Evolutionary conservation across 2,797 vertebrate species (phyloP).

Genomic region (Peromyscus attwateri): DNA sequence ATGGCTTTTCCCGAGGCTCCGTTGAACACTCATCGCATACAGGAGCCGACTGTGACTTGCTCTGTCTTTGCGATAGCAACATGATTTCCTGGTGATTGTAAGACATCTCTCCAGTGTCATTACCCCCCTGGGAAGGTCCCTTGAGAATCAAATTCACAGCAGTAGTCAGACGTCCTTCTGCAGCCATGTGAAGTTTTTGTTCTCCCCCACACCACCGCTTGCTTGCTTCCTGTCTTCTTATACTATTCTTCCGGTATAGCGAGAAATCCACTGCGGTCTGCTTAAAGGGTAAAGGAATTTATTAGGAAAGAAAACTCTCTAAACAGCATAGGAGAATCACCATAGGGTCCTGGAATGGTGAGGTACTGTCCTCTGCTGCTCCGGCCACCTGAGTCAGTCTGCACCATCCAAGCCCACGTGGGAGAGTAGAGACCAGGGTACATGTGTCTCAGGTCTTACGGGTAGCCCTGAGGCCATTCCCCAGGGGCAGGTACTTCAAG

Average conservation of each 20-base stretch:
- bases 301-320: too few species aligned
- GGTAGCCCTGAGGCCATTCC: too few species aligned
- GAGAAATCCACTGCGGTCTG: too few species aligned
- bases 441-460: too few species aligned
- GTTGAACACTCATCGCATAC: conserved; percentile 91
- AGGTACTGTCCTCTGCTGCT: too few species aligned
- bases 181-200: conserved; percentile 91
- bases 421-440: too few species aligned
- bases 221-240: neutral
- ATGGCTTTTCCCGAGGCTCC: conserved; percentile 89
- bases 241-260: neutral
- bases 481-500: too few species aligned
- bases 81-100: conserved; percentile 64
- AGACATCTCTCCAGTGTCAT: conserved; percentile 90
- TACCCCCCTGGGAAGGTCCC: conserved; percentile 94
- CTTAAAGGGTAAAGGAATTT: too few species aligned
- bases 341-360: too few species aligned
- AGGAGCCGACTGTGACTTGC: conserved; percentile 88
- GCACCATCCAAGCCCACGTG: too few species aligned
- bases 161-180: conserved; percentile 95
- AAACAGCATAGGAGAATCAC: too few species aligned
- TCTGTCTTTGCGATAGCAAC: conserved; percentile 91
- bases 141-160: conserved; percentile 93
- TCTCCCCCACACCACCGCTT: conserved; percentile 84
- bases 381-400: too few species aligned